phyloP scores from a whole-genome alignment of 1,140 invertebrate genomes.

The Calephelis virginiensis region DNA sequence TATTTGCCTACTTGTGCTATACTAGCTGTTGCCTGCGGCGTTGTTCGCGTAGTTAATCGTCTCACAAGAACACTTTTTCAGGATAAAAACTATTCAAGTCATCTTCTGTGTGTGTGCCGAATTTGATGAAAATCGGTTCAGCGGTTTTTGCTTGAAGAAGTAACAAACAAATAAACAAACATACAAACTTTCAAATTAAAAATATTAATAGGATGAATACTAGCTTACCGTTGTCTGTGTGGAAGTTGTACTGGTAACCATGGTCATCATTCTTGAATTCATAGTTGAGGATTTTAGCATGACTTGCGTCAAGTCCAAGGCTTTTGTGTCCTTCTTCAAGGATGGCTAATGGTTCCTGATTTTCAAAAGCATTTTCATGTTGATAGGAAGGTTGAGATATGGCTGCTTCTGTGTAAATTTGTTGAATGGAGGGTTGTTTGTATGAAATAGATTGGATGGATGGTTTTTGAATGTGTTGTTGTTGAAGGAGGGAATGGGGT shows the following conservation, averaged over 20 bases:
- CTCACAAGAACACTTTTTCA: too few species aligned
- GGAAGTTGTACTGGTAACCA: conserved; percentile 57
- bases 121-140: too few species aligned
- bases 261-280: conserved; percentile 48
- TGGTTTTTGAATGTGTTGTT: neutral
- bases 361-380: neutral
- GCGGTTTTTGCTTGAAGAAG: too few species aligned
- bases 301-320: neutral
- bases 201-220: neutral
- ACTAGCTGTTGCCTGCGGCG: neutral
- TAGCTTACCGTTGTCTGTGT: conserved; percentile 63
- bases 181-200: too few species aligned
- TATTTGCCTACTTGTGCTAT: too few species aligned
- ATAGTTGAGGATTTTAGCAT: conserved; percentile 47
- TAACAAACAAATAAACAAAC: too few species aligned
- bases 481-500: neutral
- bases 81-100: too few species aligned
- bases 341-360: too few species aligned
- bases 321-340: neutral
- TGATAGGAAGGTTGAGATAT: neutral
- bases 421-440: neutral
- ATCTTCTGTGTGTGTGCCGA: too few species aligned
- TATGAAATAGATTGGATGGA: neutral
- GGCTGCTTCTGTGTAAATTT: neutral
- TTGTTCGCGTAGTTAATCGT: too few species aligned